Base-by-base conservation (phyloP, 2,797 vertebrate genomes). In the Diplodus sargus region DNA sequence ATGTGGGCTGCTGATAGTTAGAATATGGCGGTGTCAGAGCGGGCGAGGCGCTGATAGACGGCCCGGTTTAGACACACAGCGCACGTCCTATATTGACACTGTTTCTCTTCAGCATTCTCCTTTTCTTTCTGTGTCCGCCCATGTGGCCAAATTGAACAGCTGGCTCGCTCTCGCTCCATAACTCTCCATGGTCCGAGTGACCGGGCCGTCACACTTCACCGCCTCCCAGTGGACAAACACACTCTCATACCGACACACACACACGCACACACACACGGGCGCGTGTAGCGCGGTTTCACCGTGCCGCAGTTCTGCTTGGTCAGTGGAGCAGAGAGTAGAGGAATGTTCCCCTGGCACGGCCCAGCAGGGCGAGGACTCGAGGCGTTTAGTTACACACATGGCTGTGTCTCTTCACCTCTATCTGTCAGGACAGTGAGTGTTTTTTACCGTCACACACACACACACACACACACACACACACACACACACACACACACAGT, bases 81-180 rank as follows among this genome's bases (percentile, higher is more conserved):
- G 34, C 83, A 85, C 60, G 39, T 78, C 16, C 52, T 49, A 59
- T 69, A 79, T 74, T 58, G 87, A 86, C 80, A 70, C 76, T 1
- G 79, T 72, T 82, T 84, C 84, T 84, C 80, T 78, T 86, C 87
- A 83, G 81, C 72, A 71, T 85, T 89, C 85, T 75, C 70, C 66
- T 68, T 88, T 76, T 88, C 59, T 85, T 84, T 79, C 76, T 60
- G 60, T 63, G 75, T 87, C 89, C 70, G 64, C 81, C 89, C 90
- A 88, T 82, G 90, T 90, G 92, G 82, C 86, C 90, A 88, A 82
- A 88, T 82, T 87, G 91, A 94, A 91, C 93, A 92, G 90, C 92
- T 92, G 91, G 90, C 86, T 81, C n/a, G 77, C 88, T 84, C 79
- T 88, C 74, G 88, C 87, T 91, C 86, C 86, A 84, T 90, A 91